Percentiles rank a stretch among this genome's conserved stretches.
Conservation (phyloP, 2,797 vertebrate species). For the Lophius americanus region DNA sequence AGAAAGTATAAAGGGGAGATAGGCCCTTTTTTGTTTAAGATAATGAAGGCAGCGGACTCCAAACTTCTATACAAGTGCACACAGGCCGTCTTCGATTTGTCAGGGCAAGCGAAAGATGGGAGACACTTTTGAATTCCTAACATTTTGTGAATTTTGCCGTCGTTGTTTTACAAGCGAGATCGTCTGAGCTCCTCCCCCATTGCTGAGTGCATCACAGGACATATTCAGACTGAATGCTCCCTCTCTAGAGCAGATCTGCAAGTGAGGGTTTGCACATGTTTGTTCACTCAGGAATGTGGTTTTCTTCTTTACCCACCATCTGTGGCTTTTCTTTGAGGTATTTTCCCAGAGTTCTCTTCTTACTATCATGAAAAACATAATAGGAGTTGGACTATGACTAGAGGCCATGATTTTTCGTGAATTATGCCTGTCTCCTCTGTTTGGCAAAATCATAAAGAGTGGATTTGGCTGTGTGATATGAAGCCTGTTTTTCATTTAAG, state of each 20-base stretch:
- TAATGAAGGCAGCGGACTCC: neutral
- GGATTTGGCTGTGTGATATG: conserved; percentile 39
- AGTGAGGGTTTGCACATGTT: conserved; percentile 67
- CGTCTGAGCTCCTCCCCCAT: conserved; percentile 48
- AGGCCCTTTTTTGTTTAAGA: conserved; percentile 4
- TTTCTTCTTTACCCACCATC: conserved; percentile 69
- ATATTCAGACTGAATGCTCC: conserved; percentile 56
- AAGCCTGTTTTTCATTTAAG: conserved; percentile 53
- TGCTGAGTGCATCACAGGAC: conserved; percentile 63
- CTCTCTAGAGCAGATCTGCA: conserved; percentile 47
- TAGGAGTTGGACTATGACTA: conserved; percentile 20
- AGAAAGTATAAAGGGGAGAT: neutral
- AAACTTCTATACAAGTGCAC: conserved; percentile 32
- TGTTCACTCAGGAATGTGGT: conserved; percentile 75
- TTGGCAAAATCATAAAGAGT: conserved; percentile 33
- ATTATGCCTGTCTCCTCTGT: conserved; percentile 41
- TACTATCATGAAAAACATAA: conserved; percentile 37
- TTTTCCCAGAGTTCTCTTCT: conserved; percentile 69
- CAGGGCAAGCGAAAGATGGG: conserved; percentile 51
- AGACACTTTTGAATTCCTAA: conserved; percentile 71
- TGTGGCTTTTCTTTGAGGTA: conserved; percentile 66
- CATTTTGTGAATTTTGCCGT: conserved; percentile 68
- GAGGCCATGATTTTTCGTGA: conserved; percentile 33
- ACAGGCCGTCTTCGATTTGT: conserved; percentile 51
- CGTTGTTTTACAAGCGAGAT: conserved; percentile 64